Conservation (phyloP, 2,113 vertebrate genomes). For the Empidonax traillii region DNA sequence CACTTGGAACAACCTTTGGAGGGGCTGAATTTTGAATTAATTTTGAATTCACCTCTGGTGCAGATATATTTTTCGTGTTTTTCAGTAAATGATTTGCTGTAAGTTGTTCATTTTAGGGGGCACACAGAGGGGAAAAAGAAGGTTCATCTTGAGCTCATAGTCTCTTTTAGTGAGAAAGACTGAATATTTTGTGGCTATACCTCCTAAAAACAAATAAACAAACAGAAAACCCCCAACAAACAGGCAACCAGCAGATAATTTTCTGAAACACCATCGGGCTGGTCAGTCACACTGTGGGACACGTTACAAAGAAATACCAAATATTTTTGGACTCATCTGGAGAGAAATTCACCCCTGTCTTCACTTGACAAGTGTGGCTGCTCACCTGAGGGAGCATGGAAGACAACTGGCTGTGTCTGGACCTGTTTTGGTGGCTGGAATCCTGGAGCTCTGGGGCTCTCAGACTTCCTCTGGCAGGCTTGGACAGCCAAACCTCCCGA, state of each 20-base stretch:
- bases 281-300: not conserved
- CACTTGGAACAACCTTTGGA: not conserved
- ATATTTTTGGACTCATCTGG: not conserved
- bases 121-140: not conserved
- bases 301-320: not conserved
- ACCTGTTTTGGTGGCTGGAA: not conserved
- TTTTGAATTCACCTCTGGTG: not conserved
- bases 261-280: not conserved
- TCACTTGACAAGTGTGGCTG: not conserved
- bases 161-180: not conserved
- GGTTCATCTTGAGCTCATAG: not conserved
- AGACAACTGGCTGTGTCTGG: not conserved
- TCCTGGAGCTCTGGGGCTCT: not conserved
- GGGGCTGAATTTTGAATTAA: not conserved
- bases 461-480: not conserved
- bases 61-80: not conserved
- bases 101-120: not conserved
- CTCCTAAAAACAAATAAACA: not conserved
- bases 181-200: not conserved
- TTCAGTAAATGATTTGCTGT: not conserved
- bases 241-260: not conserved
- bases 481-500: not conserved
- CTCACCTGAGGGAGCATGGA: not conserved
- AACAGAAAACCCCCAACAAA: too few relatives aligned
- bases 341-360: not conserved